These are phyloP conservation scores for Bugulina stolonifera DNA, from an alignment of 2,888 invertebrate genomes.

Conservation along the genomic window DNA sequence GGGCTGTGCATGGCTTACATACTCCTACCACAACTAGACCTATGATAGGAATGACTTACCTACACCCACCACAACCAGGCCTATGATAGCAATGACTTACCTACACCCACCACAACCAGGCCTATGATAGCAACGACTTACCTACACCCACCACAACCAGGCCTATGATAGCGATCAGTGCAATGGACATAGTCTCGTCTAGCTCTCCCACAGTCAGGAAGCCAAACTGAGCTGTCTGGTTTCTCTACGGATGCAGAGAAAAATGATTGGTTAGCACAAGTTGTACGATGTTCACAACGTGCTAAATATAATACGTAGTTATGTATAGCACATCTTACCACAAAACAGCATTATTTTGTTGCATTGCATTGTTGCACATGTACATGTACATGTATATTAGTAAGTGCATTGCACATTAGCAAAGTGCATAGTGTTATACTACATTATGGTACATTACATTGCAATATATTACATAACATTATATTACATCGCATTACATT, in stretches of 20 bases:
- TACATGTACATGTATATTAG: not conserved
- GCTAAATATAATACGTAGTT: not conserved
- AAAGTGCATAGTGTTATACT: no score
- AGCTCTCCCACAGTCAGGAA: not conserved
- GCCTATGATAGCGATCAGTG: not conserved
- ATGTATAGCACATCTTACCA: not conserved
- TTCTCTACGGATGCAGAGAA: not conserved
- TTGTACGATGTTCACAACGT: no score
- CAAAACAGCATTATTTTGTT: not conserved
- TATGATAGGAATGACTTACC: no score
- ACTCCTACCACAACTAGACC: no score
- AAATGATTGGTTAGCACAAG: no score
- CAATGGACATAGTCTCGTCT: not conserved
- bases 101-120: not conserved
- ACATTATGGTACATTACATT: no score
- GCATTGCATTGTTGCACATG: not conserved
- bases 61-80: no score
- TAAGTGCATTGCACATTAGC: no score
- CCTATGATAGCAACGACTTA: not conserved
- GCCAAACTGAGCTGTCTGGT: not conserved
- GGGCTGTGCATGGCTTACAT: no score
- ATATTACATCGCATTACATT: not conserved
- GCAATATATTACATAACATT: not conserved
- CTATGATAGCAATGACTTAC: not conserved
- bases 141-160: not conserved